Evolutionary conservation across 2,888 invertebrate species (phyloP).

Genomic region (Leptinotarsa haldemani): DNA sequence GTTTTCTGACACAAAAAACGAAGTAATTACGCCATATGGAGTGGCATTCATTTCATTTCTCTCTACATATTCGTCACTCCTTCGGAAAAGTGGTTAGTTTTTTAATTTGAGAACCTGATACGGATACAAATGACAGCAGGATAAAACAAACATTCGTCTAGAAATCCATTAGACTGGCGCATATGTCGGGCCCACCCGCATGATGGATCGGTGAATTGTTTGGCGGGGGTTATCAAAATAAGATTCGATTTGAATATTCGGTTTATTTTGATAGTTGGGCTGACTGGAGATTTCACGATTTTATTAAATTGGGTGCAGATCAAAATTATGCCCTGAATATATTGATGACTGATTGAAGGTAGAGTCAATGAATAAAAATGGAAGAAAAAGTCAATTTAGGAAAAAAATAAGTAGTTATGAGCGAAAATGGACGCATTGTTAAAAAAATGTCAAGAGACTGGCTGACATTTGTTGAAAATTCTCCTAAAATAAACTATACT

Average conservation of each 20-base stretch:
- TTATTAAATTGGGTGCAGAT: too few relatives aligned
- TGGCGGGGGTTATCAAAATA: conserved; percentile 4
- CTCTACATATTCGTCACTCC: conserved; percentile 15
- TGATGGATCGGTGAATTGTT: conserved; percentile 2
- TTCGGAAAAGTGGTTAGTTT: conserved; percentile 44
- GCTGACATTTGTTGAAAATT: too few relatives aligned
- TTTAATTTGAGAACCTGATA: conserved; percentile 45
- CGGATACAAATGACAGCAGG: conserved; percentile 45
- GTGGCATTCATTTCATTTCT: conserved; percentile 31
- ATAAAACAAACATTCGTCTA: conserved; percentile 36
- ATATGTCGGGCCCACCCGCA: conserved; percentile 25
- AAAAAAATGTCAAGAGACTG: too few relatives aligned
- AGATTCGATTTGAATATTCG: neutral
- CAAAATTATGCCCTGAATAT: too few relatives aligned
- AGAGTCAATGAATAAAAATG: too few relatives aligned
- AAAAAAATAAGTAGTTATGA: too few relatives aligned
- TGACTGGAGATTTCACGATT: too few relatives aligned
- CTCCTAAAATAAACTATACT: too few relatives aligned
- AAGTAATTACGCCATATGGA: conserved; percentile 1
- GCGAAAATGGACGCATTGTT: too few relatives aligned
- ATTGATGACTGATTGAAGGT: too few relatives aligned
- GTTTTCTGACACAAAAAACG: neutral
- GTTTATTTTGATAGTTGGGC: neutral
- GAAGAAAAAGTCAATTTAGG: too few relatives aligned
- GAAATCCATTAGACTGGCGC: conserved; percentile 37